Base-by-base conservation (phyloP, 2,113 vertebrate genomes). In the Centropus bengalensis region DNA sequence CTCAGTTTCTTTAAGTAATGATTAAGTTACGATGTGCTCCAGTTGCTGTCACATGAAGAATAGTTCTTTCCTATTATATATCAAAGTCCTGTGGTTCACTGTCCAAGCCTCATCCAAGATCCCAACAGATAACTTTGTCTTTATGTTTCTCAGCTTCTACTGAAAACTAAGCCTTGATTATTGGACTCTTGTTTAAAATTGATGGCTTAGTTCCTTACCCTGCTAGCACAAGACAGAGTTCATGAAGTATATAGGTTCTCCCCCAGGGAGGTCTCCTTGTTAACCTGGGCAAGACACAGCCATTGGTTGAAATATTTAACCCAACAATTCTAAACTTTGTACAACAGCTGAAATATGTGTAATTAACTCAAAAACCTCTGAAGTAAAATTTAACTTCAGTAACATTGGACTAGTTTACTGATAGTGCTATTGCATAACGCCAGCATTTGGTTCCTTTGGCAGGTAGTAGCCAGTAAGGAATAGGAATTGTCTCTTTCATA, bases 311-410 rank as follows among this genome's bases (percentile, higher is more conserved):
- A 96, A 94, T 96, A 96, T 96, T 97, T 97, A 97, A 96, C 95
- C 96, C 92, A 93, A 44, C 73, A 75, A 68, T 82, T 93, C 59
- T 93, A 91, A 96, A 96, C 96, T 96, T 96, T 97, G 96, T 93
- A 95, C 92, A 15, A 92, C 77, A 63, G 74, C 54, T 91, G 85
- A 93, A 94, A 96, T 81, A 71, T 2, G 24, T 75, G 75, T 23
- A 67, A 95, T 88, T 94, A 96, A 96, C 85, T 84, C 76, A 58
- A 94, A 97, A 93, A 20, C 88, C 52, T 58, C 67, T 54, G 23
- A 86, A 96, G 88, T 95, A 96, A 97, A 97, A 68, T 96, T 97
- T 97, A 97, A 97, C 96, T 84, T 84, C 10, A 44, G 10, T 94
- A 85, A 91, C 87, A 79, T n/a, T 27, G 69, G 47, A 58, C 91